Base-by-base conservation (phyloP, 2,888 invertebrate genomes). In the Electrophaes corylata region DNA sequence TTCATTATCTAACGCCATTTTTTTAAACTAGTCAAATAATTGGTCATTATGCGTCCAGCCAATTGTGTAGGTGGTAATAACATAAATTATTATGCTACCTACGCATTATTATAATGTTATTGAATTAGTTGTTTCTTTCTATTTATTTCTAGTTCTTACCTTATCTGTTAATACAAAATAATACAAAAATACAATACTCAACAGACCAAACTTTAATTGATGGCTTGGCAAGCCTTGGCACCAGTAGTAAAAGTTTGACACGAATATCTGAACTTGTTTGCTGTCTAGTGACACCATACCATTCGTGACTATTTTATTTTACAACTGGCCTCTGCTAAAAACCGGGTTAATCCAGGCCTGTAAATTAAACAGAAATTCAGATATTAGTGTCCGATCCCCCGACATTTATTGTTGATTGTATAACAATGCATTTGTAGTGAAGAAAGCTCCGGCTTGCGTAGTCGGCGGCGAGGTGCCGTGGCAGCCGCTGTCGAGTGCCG, bases 391-490 rank as follows among this genome's bases (percentile, higher is more conserved):
- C 40, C 6, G n/a, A 14, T 14, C 39, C 18, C 45, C 33, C 35
- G 48, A 20, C 62, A 51, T 56, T 45, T 62, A 59, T 62, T 56
- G 57, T 46, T 67, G 64, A 64, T 57, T 64, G 47, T 60, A 58
- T 40, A 59, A 62, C 70, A 61, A 69, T 78, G 76, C 86, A 79
- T 78, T 88, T 87, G 78, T 86, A 92, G 92, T 92, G 86, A 92
- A 92, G 85, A 92, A 92, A 86, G 92, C 91, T 79, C 92, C 92
- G 83, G 88, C 90, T 79, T 89, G 89, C 78, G 90, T 91, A 85
- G 91, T 91, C 83, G 91, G 90, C 78, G 89, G 91, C 79, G 92
- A 92, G 86, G 88, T 92, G 84, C 92, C 92, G 76, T 92, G 92
- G 92, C 91, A 92, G 88, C 92, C 92, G 81, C 84, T 90, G 77